Evolutionary conservation across 1,140 invertebrate species (phyloP).

Genomic region (Sycophila sp.): DNA sequence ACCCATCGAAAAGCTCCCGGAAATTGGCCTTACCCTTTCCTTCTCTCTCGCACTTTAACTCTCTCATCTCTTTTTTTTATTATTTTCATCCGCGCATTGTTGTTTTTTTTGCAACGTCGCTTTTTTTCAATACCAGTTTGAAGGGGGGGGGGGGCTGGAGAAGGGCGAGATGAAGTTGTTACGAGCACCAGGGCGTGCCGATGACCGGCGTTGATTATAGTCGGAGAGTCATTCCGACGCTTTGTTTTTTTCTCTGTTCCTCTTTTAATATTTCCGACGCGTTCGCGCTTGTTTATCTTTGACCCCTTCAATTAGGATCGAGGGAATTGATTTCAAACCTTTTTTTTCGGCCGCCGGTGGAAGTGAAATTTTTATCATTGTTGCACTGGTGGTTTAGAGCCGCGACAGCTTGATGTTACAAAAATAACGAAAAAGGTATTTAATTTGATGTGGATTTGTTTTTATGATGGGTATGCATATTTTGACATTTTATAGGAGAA

Average conservation of each 20-base stretch:
- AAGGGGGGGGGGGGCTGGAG: no score
- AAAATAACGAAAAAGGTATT: no score
- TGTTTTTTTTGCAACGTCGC: no score
- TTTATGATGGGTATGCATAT: no score
- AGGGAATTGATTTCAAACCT: neutral
- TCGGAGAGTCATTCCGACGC: neutral
- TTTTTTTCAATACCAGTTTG: no score
- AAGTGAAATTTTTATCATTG: no score
- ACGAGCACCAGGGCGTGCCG: neutral
- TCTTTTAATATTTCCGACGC: neutral
- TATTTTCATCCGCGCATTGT: conserved; percentile 1
- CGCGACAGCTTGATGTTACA: no score
- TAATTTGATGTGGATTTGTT: neutral
- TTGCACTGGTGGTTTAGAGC: no score
- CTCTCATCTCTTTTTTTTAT: neutral
- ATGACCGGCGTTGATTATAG: conserved; percentile 18
- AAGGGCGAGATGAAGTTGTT: conserved; percentile 21
- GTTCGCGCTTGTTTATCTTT: neutral
- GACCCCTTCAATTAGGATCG: neutral
- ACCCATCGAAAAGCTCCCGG: conserved; percentile 17
- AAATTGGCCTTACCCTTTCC: neutral
- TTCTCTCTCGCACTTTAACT: neutral
- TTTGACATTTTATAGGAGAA: no score
- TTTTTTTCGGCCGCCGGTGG: neutral
- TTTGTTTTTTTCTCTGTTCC: neutral